Conservation (phyloP, 1,140 invertebrate species). For the Chrysoperla carnea region DNA sequence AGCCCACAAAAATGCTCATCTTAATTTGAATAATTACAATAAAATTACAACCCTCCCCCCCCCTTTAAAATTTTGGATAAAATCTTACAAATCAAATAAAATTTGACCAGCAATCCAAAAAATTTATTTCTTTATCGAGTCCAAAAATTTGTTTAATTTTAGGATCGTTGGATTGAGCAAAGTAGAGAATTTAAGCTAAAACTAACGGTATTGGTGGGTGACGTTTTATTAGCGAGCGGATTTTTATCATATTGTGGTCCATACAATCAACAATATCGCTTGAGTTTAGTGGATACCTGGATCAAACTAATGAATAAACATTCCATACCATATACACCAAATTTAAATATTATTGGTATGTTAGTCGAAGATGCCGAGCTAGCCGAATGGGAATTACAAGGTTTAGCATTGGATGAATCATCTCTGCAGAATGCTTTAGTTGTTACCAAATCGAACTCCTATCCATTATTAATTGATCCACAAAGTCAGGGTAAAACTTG, state of each 20-base stretch:
- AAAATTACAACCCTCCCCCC: too few species aligned
- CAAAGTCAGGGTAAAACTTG: conserved; percentile 95
- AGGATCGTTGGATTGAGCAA: conserved; percentile 83
- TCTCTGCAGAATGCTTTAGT: conserved; percentile 96
- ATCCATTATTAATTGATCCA: conserved; percentile 86
- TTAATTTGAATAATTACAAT: too few species aligned
- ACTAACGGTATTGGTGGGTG: conserved; percentile 75
- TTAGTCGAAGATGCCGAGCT: conserved; percentile 75
- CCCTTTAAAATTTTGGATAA: too few species aligned
- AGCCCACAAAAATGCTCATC: too few species aligned
- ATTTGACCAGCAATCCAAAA: too few species aligned
- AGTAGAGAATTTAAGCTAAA: conserved; percentile 91
- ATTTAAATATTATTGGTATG: conserved; percentile 80
- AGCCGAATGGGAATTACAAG: conserved; percentile 91
- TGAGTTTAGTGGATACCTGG: conserved; percentile 63
- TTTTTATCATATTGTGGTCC: conserved; percentile 93
- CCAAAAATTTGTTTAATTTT: too few species aligned
- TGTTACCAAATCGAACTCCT: conserved; percentile 85
- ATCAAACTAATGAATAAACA: conserved; percentile 64
- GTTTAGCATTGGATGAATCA: conserved; percentile 89
- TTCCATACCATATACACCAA: conserved; percentile 68
- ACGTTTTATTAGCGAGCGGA: conserved; percentile 80
- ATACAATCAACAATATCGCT: conserved; percentile 90
- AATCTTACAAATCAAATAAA: too few species aligned
- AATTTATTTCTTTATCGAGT: too few species aligned